Evolutionary conservation across 1,140 invertebrate species (phyloP), one percentile per base, ranked within the genome.

Genomic region (Heterodera carotae): DNA sequence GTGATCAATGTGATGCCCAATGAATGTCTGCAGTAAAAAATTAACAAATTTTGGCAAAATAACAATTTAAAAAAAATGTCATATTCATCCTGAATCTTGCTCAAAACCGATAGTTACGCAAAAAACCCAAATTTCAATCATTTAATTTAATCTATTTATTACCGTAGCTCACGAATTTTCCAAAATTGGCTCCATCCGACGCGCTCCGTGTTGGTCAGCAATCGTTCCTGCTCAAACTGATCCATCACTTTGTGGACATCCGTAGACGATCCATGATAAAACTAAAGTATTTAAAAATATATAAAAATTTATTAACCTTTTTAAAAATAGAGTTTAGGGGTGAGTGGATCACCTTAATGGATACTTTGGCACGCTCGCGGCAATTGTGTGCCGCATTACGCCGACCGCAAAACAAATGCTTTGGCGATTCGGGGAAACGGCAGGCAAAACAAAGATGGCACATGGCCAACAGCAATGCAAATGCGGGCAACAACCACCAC

Each of bases 351-450:
- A 56, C 82, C 80, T 34, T 10, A 74, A 74, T 74, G 25, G 43
- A 56, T 29, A 62, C 22, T 74, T 56, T 25, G 43, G 53, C 43
- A 36, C 64, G 39, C 29, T 66, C 29, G 25, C 22, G 33, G 25
- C 33, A 66, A 29, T 66, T 66, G 25, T 15, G 8, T 25, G 39
- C 33, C 25, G 27, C 3, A 29, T 74, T 36, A 12, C 6, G 10
- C 64, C 27, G 39, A 18, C 56, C 72, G 64, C 59, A 56, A 71
- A 71, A 60, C 36, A 82, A 43, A 25, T 83, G 84, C 72, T 83
- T 83, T n/a, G 82, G 82, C 18, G 79, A 82, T 56, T 83, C 74
- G 25, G 82, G 82, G 59, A 83, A 84, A 48, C 36, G 36, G 3
- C 34, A n/a, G 0, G 80, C 69, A 12, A 85, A 15, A 22, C 64